phyloP scores from a whole-genome alignment of 2,113 vertebrate species.

The Toxotes chatareus region DNA sequence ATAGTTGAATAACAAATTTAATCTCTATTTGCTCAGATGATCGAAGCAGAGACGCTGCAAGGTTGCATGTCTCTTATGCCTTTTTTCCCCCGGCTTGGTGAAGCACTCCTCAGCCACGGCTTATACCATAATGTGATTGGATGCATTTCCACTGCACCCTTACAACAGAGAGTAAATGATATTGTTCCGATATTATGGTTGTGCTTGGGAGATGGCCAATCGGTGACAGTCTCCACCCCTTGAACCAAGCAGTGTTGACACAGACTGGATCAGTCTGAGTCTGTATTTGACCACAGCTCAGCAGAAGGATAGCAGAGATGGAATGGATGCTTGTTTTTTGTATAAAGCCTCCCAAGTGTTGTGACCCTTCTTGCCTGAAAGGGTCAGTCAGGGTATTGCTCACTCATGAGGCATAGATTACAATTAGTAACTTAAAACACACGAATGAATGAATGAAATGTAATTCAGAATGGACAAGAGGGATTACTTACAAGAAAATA shows the following conservation, averaged over 20 bases:
- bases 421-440: not conserved
- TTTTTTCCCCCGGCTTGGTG: conserved; percentile 7
- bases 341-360: not conserved
- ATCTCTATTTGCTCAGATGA: not conserved
- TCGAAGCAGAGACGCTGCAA: conserved; percentile 2
- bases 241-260: conserved; percentile 7
- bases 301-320: not conserved
- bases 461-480: too few species aligned
- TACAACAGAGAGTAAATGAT: conserved; percentile 16
- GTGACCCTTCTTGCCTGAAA: not conserved
- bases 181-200: not conserved
- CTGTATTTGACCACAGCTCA: not conserved
- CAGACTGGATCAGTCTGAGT: conserved; percentile 23
- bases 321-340: not conserved
- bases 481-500: too few species aligned
- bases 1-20: not conserved
- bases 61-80: conserved; percentile 22
- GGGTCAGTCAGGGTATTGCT: not conserved
- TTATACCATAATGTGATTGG: not conserved
- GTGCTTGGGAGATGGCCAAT: not conserved
- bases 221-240: not conserved
- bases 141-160: not conserved
- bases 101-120: not conserved
- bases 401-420: not conserved
- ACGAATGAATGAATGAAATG: too few species aligned